These are phyloP conservation scores for Bruchidius siliquastri DNA, from an alignment of 2,888 invertebrate genomes.

Conservation along the genomic window DNA sequence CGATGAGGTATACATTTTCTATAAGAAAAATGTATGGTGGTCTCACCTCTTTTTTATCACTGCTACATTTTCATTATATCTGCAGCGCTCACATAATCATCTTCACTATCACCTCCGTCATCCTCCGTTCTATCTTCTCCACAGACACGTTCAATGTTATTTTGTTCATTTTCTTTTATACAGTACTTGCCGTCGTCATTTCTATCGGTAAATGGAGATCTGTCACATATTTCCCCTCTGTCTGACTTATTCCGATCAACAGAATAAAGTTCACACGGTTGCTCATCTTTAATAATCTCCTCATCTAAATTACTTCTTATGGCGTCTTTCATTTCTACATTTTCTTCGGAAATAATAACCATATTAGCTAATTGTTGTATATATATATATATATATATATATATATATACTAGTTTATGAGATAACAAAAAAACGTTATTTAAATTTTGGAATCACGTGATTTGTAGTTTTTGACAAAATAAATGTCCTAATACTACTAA, in stretches of 20 bases:
- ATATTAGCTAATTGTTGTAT: too few species aligned
- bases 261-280: not conserved
- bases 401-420: too few species aligned
- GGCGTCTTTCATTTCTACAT: not conserved
- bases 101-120: not conserved
- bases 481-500: too few species aligned
- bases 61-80: not conserved
- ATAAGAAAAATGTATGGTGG: too few species aligned
- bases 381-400: too few species aligned
- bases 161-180: not conserved
- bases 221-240: not conserved
- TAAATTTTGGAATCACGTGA: too few species aligned
- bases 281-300: not conserved
- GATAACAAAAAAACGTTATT: too few species aligned
- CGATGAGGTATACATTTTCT: too few species aligned
- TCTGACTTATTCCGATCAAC: not conserved
- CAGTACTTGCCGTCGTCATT: not conserved
- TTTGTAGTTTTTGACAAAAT: too few species aligned
- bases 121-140: not conserved
- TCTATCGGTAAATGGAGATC: not conserved
- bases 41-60: not conserved
- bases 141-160: not conserved
- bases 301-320: not conserved
- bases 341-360: not conserved
- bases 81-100: not conserved